Base-by-base conservation (phyloP, 2,888 invertebrate species). In the Phania funesta region DNA sequence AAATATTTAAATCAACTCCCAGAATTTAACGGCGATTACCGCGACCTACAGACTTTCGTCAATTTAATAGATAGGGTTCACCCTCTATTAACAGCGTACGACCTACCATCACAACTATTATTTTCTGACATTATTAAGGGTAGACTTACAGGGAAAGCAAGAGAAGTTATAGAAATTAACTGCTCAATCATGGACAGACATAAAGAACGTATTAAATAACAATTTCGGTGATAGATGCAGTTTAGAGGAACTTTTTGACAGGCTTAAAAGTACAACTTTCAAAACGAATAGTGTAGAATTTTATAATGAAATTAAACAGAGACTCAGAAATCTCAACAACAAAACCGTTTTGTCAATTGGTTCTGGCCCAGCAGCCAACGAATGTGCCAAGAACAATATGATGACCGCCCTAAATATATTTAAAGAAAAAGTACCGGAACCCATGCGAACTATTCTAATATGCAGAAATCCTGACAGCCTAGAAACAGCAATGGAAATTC, bases 301-400 rank as follows among this genome's bases (percentile, higher is more conserved):
- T 20, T 77, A 73, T 54, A 82, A 73, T 29, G 60, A 77, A 24
- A 77, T 82, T 3, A 71, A 81, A 68, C 16, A 50, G 38, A 46
- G 50, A 9, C 65, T 82, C 9, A 64, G 77, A 9, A 60, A 80
- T 13, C 44, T 84, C 11, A 84, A 84, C 46, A 84, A 84, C 29
- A 29, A 29, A 29, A 29, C 29, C 3, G 7, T 29, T 29, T 5
- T 29, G 29, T 5, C 29, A 29, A 29, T 29, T 29, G 29, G 29
- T 29, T 3, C 29, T 29, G 29, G 29, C 7, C 7, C 29, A 5
- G 29, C 7, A 29, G 29, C 29, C 7, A 29, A 29, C 29, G 5
- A 29, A 29, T 29, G 29, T 29, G 29, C 29, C 3, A 29, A 29
- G 29, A 29, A 29, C 29, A 29, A 29, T 7, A 29, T 5, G 29